phyloP scores from a whole-genome alignment of 2,797 vertebrate genomes.

The Selene dorsalis region DNA sequence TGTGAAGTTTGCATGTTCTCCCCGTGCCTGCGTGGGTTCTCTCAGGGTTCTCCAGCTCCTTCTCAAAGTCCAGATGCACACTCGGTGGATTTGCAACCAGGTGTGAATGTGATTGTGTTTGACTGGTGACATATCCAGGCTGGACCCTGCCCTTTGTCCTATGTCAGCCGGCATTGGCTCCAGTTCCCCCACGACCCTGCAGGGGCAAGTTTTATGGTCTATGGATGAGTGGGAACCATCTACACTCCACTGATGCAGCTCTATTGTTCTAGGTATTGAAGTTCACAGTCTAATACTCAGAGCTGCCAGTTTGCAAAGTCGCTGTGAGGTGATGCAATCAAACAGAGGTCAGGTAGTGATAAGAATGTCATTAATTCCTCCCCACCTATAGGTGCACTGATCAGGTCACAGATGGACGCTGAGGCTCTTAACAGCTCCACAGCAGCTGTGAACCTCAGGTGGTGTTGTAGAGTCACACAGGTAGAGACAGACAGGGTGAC shows the following conservation, averaged over 20 bases:
- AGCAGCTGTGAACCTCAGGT: constrained; percentile 57
- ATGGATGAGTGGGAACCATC: background rate
- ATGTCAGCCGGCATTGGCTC: too few relatives aligned
- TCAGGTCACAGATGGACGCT: constrained; percentile 60
- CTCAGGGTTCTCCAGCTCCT: too few relatives aligned
- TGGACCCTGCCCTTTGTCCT: too few relatives aligned
- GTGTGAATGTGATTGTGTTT: too few relatives aligned
- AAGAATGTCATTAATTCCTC: constrained; percentile 33
- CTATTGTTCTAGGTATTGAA: background rate
- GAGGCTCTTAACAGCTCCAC: constrained; percentile 21
- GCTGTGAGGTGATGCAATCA: constrained; percentile 2
- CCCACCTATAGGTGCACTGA: constrained; percentile 50
- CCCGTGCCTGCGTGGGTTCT: too few relatives aligned
- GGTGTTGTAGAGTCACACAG: constrained; percentile 45
- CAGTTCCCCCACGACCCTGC: too few relatives aligned
- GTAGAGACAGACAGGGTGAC: constrained; percentile 48
- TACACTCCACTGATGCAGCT: background rate
- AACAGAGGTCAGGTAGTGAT: constrained; percentile 33
- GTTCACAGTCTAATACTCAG: background rate
- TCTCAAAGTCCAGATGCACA: too few relatives aligned
- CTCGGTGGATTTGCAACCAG: too few relatives aligned
- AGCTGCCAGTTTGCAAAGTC: constrained; percentile 17
- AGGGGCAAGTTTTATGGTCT: too few relatives aligned
- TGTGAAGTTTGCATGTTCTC: too few relatives aligned
- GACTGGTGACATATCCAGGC: too few relatives aligned